These are phyloP conservation scores for Drosophila maculinotata DNA, from an alignment of 2,888 invertebrate genomes.

Conservation along the genomic window DNA sequence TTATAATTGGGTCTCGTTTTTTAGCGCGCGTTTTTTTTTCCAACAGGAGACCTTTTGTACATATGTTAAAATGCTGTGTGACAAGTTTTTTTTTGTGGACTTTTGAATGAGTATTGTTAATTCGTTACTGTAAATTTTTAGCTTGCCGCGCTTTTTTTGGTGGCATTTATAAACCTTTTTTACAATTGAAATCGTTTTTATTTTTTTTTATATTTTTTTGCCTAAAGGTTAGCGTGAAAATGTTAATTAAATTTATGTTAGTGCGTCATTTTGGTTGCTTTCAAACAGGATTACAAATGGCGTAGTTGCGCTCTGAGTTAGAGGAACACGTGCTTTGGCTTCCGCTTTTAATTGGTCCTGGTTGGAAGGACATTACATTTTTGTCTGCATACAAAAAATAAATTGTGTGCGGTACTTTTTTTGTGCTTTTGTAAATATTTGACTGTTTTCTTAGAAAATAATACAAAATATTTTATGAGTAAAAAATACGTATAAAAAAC, in stretches of 20 bases:
- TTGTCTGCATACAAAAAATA: neutral
- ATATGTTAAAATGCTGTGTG: conserved; percentile 59
- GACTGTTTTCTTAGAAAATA: neutral
- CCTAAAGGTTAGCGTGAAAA: conserved; percentile 46
- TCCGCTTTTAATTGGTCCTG: conserved; percentile 3
- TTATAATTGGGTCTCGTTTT: conserved; percentile 70
- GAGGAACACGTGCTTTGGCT: conserved; percentile 29
- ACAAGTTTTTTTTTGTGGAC: conserved; percentile 72
- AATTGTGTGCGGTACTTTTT: neutral
- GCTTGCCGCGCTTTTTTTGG: conserved; percentile 23
- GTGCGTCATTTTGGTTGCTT: conserved; percentile 61
- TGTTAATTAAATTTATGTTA: conserved; percentile 68
- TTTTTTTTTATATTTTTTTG: conserved; percentile 30
- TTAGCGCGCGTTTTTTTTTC: conserved; percentile 38
- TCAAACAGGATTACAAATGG: conserved; percentile 36
- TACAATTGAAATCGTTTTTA: conserved; percentile 37
- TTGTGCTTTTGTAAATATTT: conserved; percentile 17
- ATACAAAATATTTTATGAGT: neutral
- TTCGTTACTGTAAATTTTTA: conserved; percentile 58
- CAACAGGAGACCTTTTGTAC: conserved; percentile 49
- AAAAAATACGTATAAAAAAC: neutral
- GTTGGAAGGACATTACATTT: no score
- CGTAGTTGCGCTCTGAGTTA: conserved; percentile 49
- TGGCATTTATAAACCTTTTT: conserved; percentile 39
- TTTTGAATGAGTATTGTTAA: conserved; percentile 46